Percentiles rank a stretch among this genome's conserved stretches.
Evolutionary conservation across 23 tunicate species (phyloP).

Genomic region (Trididemnum miniatum): DNA sequence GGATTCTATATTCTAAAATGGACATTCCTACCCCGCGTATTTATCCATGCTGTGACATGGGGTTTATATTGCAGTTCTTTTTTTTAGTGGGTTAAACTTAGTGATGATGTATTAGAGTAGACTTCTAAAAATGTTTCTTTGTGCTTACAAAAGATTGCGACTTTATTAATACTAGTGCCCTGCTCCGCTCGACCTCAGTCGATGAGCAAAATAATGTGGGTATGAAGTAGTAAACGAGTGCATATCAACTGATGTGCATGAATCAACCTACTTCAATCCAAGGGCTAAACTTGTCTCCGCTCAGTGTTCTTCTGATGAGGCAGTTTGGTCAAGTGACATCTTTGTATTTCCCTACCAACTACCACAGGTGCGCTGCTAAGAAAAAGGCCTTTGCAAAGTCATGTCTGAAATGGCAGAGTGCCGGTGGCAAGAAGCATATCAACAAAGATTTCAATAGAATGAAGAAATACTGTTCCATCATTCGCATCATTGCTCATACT

Average conservation of each 20-base stretch:
- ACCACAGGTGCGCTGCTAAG: constrained; percentile 73
- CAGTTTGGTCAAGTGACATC: background rate
- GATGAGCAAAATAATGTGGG: constrained; percentile 31
- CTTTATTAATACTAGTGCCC: background rate
- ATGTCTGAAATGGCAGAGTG: constrained; percentile 84
- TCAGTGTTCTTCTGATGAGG: constrained; percentile 77
- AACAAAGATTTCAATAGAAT: constrained; percentile 79
- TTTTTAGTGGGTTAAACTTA: no score
- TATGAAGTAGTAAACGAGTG: background rate
- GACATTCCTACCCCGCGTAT: no score
- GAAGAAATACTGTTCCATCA: constrained; percentile 90
- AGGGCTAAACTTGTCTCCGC: constrained; percentile 61
- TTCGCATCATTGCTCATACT: constrained; percentile 97
- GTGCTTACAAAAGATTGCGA: background rate
- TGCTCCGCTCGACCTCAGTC: constrained; percentile 37
- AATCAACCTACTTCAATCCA: constrained; percentile 21
- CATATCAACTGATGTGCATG: background rate
- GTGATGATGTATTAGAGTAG: no score
- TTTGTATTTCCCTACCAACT: background rate
- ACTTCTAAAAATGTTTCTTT: background rate
- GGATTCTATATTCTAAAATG: no score
- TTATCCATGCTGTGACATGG: no score
- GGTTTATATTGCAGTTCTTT: no score
- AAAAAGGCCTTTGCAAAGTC: constrained; percentile 99
- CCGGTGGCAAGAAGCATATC: constrained; percentile 85